Base-by-base conservation (phyloP, 2,888 invertebrate species). In the Uropetala carovei region DNA sequence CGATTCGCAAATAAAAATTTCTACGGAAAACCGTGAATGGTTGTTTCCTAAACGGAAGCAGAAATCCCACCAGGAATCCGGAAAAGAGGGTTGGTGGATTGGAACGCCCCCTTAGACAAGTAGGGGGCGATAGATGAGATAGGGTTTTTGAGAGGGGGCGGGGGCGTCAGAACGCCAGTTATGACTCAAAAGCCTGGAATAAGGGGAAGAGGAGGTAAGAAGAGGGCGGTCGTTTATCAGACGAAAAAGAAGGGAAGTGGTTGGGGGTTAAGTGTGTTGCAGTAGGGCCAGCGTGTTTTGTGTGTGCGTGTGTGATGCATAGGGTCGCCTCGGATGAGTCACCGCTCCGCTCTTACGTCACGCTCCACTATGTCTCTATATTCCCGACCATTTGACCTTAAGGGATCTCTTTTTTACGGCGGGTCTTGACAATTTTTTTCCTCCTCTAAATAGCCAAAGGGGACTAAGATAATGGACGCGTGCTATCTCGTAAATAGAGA, bases 171-270 rank as follows among this genome's bases (percentile, higher is more conserved):
- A 43, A 1, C 43, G 43, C 43, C 43, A 27, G 75, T 27, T 27
- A 75, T 75, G 75, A 75, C 22, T 75, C 75, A 75, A 75, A 75
- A 75, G 43, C 43, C 43, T 43, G 43, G 43, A 43, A 43, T 43
- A 43, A 5, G 43, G 43, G 5, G 43, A 5, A 5, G 1, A 3
- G 5, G 43, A 43, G 43, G 43, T 3, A 43, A 43, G 43, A 43
- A 22, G 75, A 27, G 27, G 75, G 27, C 27, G 75, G 75, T 27
- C 27, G 75, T 75, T 75, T 75, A 75, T 75, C 75, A 75, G 75
- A 8, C 0, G 75, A 64, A 14, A 10, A 16, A 14, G 64, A 75
- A 27, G 75, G 75, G 75, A 75, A 75, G 27, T 75, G 22, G 22
- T 75, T n/a, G 13, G 27, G 75, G 13, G 27, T 27, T 75, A 22